Evolutionary conservation across 2,797 vertebrate genomes (phyloP).

Genomic region (Acanthurus lineatus): DNA sequence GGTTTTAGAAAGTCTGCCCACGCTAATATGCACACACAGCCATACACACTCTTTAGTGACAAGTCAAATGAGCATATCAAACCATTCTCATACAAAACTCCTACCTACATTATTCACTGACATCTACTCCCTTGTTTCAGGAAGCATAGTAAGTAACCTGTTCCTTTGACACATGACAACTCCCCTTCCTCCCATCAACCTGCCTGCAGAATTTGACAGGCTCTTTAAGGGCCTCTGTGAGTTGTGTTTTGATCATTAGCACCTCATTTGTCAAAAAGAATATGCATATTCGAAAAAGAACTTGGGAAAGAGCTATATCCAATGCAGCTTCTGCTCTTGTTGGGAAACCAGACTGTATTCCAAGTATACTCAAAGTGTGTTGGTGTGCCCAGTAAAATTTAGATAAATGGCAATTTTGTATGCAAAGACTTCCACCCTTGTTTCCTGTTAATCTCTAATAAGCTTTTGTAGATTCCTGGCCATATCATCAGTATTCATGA

Average conservation of each 20-base stretch:
- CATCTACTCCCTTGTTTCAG: conserved; percentile 30
- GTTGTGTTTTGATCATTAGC: conserved; percentile 58
- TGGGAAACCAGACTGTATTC: not conserved
- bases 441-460: not conserved
- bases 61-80: conserved; percentile 49
- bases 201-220: conserved; percentile 48
- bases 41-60: conserved; percentile 13
- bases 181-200: conserved; percentile 48
- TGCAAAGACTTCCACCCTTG: not conserved
- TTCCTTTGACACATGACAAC: conserved; percentile 57
- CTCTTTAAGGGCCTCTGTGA: conserved; percentile 49
- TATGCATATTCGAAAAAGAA: conserved; percentile 25
- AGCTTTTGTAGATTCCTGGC: not conserved
- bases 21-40: not conserved
- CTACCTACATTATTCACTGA: conserved; percentile 47
- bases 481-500: not conserved
- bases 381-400: not conserved
- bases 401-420: not conserved
- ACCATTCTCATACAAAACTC: conserved; percentile 35
- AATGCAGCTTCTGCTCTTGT: conserved; percentile 18
- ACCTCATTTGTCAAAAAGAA: conserved; percentile 58
- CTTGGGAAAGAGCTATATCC: conserved; percentile 1
- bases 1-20: conserved; percentile 16
- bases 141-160: conserved; percentile 32
- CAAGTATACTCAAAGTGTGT: not conserved